These are phyloP conservation scores for Xestia c-nigrum DNA, from an alignment of 2,888 invertebrate genomes.

Conservation along the genomic window DNA sequence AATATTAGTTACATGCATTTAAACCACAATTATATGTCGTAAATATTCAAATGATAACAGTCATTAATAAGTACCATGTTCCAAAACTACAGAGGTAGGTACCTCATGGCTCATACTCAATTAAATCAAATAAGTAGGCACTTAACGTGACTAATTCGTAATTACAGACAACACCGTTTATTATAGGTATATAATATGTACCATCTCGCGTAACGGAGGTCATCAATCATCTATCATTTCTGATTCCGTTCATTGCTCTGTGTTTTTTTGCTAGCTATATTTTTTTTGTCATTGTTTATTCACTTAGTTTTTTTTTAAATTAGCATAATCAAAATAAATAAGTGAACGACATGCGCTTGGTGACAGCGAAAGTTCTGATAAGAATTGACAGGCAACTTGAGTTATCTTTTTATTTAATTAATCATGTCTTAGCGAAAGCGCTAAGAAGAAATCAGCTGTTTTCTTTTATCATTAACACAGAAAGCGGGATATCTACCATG, in stretches of 20 bases:
- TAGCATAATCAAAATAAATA: conserved; percentile 51
- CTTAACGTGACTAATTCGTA: conserved; percentile 49
- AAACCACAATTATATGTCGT: not conserved
- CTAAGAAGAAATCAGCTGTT: conserved; percentile 20
- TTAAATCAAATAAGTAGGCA: conserved; percentile 25
- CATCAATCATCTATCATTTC: conserved; percentile 47
- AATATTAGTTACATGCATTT: not conserved
- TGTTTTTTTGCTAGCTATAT: conserved; percentile 31
- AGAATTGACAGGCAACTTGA: conserved; percentile 30
- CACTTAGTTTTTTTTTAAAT: conserved; percentile 20
- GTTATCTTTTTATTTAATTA: conserved; percentile 12
- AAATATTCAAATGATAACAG: conserved; percentile 13
- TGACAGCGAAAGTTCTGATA: conserved; percentile 64
- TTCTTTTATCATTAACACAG: not conserved
- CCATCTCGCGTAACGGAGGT: conserved; percentile 40
- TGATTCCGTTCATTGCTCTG: conserved; percentile 59
- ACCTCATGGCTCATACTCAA: not conserved
- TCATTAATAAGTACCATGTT: conserved; percentile 15
- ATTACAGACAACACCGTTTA: conserved; percentile 41
- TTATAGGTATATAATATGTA: conserved; percentile 14
- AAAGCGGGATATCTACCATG: no score
- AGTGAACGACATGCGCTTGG: conserved; percentile 23
- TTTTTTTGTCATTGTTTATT: conserved; percentile 47
- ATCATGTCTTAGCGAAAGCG: conserved; percentile 41
- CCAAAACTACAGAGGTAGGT: conserved; percentile 18